Conservation (phyloP, 2,888 invertebrate species). For the Cyclophora albipunctata region DNA sequence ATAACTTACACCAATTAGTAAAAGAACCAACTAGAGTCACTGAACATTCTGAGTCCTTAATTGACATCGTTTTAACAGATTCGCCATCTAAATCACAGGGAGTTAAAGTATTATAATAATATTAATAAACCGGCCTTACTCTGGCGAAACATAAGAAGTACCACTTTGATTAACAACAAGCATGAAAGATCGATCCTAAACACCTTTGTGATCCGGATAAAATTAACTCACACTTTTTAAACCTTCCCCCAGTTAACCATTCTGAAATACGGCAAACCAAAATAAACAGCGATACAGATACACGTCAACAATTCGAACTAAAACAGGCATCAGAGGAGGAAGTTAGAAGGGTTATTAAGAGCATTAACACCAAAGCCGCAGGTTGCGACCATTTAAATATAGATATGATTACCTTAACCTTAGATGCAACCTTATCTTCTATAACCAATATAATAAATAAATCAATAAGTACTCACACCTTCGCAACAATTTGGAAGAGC, state of each 20-base stretch:
- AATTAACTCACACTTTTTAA: neutral
- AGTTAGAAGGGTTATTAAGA: neutral
- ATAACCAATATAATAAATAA: neutral
- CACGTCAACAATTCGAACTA: neutral
- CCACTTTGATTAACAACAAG: neutral
- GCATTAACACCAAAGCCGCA: neutral
- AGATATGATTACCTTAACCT: neutral
- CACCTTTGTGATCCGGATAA: neutral
- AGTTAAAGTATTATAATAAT: neutral
- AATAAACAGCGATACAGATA: neutral
- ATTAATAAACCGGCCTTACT: neutral
- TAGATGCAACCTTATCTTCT: neutral
- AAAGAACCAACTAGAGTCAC: neutral
- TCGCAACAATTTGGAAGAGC: constrained; percentile 1
- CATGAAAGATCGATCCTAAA: neutral
- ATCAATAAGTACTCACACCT: neutral
- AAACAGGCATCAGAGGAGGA: neutral
- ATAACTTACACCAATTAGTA: neutral
- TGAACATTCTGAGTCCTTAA: neutral
- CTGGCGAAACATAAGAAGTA: neutral
- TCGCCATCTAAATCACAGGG: neutral
- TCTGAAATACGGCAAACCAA: neutral
- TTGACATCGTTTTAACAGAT: neutral
- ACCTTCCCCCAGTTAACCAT: neutral
- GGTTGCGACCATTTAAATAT: neutral